Conservation (phyloP, 2,888 invertebrate species). For the Laspeyria flexula region DNA sequence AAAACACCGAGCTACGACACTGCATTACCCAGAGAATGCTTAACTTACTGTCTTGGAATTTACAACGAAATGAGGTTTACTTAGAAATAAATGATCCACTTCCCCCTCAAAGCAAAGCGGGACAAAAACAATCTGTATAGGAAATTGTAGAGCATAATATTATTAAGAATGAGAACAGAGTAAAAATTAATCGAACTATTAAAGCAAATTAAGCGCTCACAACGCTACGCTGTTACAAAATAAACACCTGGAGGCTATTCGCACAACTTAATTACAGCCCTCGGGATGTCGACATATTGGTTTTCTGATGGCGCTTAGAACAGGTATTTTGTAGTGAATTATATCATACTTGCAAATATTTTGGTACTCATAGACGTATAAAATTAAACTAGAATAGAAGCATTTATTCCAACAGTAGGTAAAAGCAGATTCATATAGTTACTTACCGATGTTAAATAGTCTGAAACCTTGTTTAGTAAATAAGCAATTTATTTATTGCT, state of each 20-base stretch:
- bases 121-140: neutral
- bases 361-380: neutral
- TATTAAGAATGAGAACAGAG: slow-evolving; percentile 7
- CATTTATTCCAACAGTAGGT: too few relatives aligned
- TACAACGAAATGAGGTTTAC: too few relatives aligned
- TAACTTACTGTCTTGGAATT: too few relatives aligned
- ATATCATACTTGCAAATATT: slow-evolving; percentile 18
- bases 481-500: too few relatives aligned
- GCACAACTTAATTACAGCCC: slow-evolving; percentile 41
- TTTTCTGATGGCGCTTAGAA: slow-evolving; percentile 38
- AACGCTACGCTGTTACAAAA: slow-evolving; percentile 19
- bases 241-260: slow-evolving; percentile 26
- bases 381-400: too few relatives aligned
- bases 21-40: too few relatives aligned
- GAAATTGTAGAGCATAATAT: neutral
- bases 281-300: slow-evolving; percentile 46
- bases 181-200: slow-evolving; percentile 22
- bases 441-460: too few relatives aligned
- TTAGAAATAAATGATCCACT: too few relatives aligned
- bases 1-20: too few relatives aligned
- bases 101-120: too few relatives aligned
- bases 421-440: too few relatives aligned
- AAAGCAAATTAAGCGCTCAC: slow-evolving; percentile 18
- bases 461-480: too few relatives aligned
- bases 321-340: slow-evolving; percentile 32